Conservation (phyloP, 2,797 vertebrate genomes). For the Chelon labrosus region DNA sequence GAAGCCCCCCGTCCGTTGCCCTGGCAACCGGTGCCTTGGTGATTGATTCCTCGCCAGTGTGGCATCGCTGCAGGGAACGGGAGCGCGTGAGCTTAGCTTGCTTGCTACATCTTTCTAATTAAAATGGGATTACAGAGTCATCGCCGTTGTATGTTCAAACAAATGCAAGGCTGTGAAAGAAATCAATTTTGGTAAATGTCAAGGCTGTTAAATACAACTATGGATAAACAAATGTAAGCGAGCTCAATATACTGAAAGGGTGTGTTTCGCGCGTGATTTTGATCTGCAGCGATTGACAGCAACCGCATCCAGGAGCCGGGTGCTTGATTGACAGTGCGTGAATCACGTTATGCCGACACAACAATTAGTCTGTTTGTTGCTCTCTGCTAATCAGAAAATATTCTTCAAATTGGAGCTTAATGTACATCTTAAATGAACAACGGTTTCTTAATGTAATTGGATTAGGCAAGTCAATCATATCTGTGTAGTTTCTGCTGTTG, state of each 20-base stretch:
- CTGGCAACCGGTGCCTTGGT: slow-evolving; percentile 92
- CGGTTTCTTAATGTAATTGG: slow-evolving; percentile 77
- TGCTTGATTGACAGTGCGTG: slow-evolving; percentile 62
- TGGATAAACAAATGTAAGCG: slow-evolving; percentile 74
- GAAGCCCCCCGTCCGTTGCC: slow-evolving; percentile 93
- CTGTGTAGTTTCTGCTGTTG: slow-evolving; percentile 56
- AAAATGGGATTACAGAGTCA: slow-evolving; percentile 96
- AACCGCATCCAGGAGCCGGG: slow-evolving; percentile 39
- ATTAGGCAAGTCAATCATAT: slow-evolving; percentile 78
- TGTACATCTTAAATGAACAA: slow-evolving; percentile 79
- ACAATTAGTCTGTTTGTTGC: slow-evolving; percentile 75
- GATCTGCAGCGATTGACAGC: slow-evolving; percentile 46
- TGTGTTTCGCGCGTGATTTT: slow-evolving; percentile 4
- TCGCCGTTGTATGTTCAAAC: slow-evolving; percentile 90
- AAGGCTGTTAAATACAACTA: slow-evolving; percentile 86
- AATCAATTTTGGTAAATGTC: slow-evolving; percentile 94
- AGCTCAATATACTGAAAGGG: slow-evolving; percentile 52
- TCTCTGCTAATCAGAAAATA: slow-evolving; percentile 76
- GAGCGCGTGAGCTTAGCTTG: slow-evolving; percentile 79
- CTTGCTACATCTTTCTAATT: slow-evolving; percentile 95
- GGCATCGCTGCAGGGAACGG: slow-evolving; percentile 93
- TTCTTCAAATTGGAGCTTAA: slow-evolving; percentile 81
- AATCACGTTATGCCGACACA: slow-evolving; percentile 68
- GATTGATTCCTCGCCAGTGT: slow-evolving; percentile 97
- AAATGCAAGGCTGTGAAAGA: slow-evolving; percentile 86